Base-by-base conservation (phyloP, 2,888 invertebrate genomes). In the Euplagia quadripunctaria region DNA sequence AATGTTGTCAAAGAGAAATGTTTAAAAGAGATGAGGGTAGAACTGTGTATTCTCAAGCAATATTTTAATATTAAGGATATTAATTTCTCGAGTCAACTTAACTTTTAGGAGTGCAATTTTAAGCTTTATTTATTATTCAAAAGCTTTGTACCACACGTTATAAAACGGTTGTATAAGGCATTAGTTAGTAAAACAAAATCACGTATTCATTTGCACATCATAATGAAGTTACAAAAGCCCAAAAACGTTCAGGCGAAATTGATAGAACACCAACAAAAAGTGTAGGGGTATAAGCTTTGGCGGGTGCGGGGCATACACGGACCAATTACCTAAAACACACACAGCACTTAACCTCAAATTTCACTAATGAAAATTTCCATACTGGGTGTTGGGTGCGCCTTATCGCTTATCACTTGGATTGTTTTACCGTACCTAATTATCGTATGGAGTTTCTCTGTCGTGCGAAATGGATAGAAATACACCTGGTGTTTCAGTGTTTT, bases 281-380 rank as follows among this genome's bases (percentile, higher is more conserved):
- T 89, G 83, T 84, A 81, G 76, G 78, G 85, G 79, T 81, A 80
- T 92, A 94, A 95, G 94, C 92, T 89, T 85, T 78, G 79, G 80
- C 80, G 82, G 81, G 84, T 80, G 82, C 84, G 88, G 83, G 83
- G 85, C 87, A 85, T 90, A 89, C 95, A 94, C 94, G 94, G 88
- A 87, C 90, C 94, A 94, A 95, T 95, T 95, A 95, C 89, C 91
- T 90, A 92, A 92, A 94, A 92, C 92, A 94, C 93, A 94, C 94
- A 94, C 91, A 64, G 88, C 93, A 89, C 92, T 92, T 93, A 93
- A 92, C 93, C 94, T 93, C 92, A 90, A 94, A 93, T 92, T 93
- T 93, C 87, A 91, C 93, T 94, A 94, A 95, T 95, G 95, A 94
- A 95, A 93, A 93, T 93, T 93, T 91, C 91, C 91, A 91, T 91